phyloP scores from a whole-genome alignment of 2,113 vertebrate species.

The Emydocephalus ijimae region DNA sequence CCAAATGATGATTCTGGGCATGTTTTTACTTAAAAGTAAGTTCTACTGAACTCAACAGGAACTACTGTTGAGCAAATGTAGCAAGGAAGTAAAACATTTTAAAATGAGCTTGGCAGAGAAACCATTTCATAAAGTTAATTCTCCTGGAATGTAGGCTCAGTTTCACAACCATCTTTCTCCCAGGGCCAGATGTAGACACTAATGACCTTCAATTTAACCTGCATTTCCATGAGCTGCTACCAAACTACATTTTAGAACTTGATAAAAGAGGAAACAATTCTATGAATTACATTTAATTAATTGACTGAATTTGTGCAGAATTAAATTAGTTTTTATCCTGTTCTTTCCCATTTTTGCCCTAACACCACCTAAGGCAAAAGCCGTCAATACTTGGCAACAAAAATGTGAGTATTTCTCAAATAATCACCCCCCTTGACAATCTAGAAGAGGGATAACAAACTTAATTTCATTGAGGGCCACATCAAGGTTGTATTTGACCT shows the following conservation, averaged over 20 bases:
- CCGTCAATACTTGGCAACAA: background rate
- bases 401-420: background rate
- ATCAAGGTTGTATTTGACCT: too few relatives aligned
- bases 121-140: background rate
- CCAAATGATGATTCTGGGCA: background rate
- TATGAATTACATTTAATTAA: background rate
- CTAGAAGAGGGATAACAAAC: too few relatives aligned
- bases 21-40: background rate
- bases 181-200: background rate
- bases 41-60: background rate
- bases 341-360: background rate
- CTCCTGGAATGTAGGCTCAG: background rate
- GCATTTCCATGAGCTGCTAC: background rate
- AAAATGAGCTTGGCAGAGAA: background rate
- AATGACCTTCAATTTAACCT: background rate
- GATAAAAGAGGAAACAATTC: background rate
- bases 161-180: background rate
- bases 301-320: background rate
- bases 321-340: background rate
- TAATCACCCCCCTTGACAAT: background rate
- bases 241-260: background rate
- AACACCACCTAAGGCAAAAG: background rate
- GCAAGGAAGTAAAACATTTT: background rate
- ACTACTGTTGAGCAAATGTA: background rate
- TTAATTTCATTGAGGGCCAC: too few relatives aligned